phyloP scores from a whole-genome alignment of 2,113 vertebrate genomes.

The Barnardius zonarius region DNA sequence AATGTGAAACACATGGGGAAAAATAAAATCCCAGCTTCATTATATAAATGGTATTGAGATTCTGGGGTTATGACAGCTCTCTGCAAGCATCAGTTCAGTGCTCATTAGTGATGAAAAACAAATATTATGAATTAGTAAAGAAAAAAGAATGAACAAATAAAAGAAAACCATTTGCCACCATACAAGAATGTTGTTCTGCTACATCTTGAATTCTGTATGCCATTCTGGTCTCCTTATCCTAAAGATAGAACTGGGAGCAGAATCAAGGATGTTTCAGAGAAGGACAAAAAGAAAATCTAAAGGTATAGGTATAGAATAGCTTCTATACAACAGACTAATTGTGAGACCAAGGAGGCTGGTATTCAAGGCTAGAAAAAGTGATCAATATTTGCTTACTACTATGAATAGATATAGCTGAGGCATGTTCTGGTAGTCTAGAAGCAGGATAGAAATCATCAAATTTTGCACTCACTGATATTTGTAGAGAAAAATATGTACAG shows the following conservation, averaged over 20 bases:
- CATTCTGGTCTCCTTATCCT: background rate
- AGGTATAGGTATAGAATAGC: background rate
- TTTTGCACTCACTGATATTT: background rate
- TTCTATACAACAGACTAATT: background rate
- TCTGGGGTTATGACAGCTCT: background rate
- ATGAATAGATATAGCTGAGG: background rate
- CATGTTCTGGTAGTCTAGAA: background rate
- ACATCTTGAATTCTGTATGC: fast-evolving
- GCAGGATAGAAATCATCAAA: background rate
- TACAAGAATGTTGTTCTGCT: background rate
- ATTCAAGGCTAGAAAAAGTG: background rate
- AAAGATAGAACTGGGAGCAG: background rate
- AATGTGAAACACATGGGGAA: background rate
- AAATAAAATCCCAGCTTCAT: background rate
- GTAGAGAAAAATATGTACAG: background rate
- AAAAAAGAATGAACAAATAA: background rate
- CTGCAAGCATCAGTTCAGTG: background rate
- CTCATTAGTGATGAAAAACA: background rate
- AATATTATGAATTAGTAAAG: background rate
- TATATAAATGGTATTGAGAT: background rate
- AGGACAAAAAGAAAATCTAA: background rate
- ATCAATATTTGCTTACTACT: background rate
- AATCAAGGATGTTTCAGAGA: background rate
- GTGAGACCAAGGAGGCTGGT: background rate
- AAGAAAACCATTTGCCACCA: background rate